A percentile compares a stretch with the other conserved stretches of the same genome.
phyloP scores from a whole-genome alignment of 1,140 invertebrate genomes.

The Schlechtendalia chinensis region DNA sequence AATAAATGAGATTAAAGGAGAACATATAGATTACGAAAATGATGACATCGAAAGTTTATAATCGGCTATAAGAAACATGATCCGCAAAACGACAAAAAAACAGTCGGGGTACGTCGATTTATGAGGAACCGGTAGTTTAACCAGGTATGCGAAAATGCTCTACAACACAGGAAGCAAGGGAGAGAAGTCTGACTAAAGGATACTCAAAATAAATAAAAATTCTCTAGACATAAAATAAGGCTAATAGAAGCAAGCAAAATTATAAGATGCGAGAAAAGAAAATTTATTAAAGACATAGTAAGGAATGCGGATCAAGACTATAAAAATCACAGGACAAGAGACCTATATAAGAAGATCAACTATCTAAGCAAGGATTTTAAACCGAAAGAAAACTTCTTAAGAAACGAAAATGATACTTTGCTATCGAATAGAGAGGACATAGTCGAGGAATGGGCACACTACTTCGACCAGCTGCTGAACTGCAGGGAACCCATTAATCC shows the following conservation, averaged over 20 bases:
- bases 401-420: constrained; percentile 4
- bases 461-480: neutral
- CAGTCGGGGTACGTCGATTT: no score
- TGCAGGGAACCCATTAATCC: neutral
- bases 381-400: neutral
- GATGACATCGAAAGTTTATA: neutral
- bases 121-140: no score
- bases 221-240: no score
- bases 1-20: neutral
- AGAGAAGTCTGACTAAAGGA: no score
- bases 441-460: constrained; percentile 13
- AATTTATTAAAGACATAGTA: neutral
- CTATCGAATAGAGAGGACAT: neutral
- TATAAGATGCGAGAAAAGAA: no score
- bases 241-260: no score
- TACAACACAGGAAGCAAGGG: no score
- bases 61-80: neutral
- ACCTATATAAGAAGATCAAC: constrained; percentile 17
- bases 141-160: no score
- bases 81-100: no score
- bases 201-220: no score
- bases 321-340: neutral
- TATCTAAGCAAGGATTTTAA: constrained; percentile 1
- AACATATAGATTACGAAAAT: neutral
- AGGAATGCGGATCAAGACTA: constrained; percentile 5